phyloP scores from a whole-genome alignment of 2,113 vertebrate species.

The Caracal caracal region DNA sequence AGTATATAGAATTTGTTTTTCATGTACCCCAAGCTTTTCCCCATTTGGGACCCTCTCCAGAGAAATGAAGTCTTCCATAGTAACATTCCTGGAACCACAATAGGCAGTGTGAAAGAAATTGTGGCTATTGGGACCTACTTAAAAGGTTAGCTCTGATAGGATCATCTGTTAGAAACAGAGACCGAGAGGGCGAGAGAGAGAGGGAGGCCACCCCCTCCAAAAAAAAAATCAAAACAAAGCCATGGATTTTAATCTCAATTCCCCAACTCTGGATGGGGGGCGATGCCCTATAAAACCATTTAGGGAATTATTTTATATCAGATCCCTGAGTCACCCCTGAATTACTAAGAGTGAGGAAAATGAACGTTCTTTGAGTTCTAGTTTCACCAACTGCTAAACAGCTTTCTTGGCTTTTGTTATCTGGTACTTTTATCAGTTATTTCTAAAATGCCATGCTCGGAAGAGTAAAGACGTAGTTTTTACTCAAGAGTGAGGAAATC shows the following conservation, averaged over 20 bases:
- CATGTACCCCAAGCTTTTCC: not conserved
- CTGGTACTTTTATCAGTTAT: constrained; percentile 15
- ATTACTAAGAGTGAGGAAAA: constrained; percentile 35
- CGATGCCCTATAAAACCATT: not conserved
- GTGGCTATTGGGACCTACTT: not conserved
- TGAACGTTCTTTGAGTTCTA: not conserved
- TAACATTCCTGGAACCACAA: not conserved
- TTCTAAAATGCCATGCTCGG: constrained; percentile 24
- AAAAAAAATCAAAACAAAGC: not conserved
- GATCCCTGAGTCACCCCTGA: not conserved
- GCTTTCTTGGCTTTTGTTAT: constrained; percentile 38
- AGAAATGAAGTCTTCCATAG: not conserved
- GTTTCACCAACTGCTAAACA: constrained; percentile 46
- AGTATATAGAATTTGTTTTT: not conserved
- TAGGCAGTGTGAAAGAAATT: not conserved
- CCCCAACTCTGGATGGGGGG: not conserved
- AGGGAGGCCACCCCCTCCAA: not conserved
- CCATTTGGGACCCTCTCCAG: not conserved
- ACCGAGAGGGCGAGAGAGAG: not conserved
- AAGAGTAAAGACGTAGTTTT: constrained; percentile 25
- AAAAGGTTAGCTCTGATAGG: not conserved
- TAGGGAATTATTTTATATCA: constrained; percentile 10
- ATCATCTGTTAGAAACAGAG: constrained; percentile 9
- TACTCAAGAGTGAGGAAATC: constrained; percentile 27
- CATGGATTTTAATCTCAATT: constrained; percentile 32